Evolutionary conservation across 1,140 invertebrate species (phyloP).

Genomic region (Leptestheria dahalacensis): DNA sequence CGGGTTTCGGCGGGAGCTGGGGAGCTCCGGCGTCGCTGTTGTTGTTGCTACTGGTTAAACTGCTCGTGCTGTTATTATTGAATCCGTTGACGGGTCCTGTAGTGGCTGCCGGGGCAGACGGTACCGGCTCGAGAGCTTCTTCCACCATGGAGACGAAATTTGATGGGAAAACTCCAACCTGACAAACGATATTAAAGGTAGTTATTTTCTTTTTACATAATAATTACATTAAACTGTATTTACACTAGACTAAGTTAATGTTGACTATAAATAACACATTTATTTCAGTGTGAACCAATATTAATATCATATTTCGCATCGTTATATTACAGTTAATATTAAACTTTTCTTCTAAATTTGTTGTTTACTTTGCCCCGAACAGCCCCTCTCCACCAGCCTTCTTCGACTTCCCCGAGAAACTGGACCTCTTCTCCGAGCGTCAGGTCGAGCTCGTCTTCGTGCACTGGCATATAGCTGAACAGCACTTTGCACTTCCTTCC

Average conservation of each 20-base stretch:
- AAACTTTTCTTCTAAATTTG: too few species aligned
- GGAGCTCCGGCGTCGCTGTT: conserved; percentile 24
- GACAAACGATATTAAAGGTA: conserved; percentile 13
- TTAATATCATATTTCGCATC: too few species aligned
- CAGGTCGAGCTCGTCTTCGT: conserved; percentile 77
- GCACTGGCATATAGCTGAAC: conserved; percentile 78
- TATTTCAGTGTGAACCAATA: too few species aligned
- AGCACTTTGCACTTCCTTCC: conserved; percentile 57
- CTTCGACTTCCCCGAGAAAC: conserved; percentile 73
- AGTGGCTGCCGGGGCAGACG: not conserved
- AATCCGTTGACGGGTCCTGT: not conserved
- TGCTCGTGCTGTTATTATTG: conserved; percentile 12
- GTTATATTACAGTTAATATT: too few species aligned
- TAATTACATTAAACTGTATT: too few species aligned
- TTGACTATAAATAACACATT: too few species aligned
- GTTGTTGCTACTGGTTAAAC: conserved; percentile 10
- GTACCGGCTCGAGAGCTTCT: conserved; percentile 19
- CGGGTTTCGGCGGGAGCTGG: conserved; percentile 34
- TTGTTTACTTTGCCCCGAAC: conserved; percentile 43
- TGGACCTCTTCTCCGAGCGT: conserved; percentile 73
- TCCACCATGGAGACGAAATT: conserved; percentile 72
- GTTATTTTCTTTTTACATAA: too few species aligned
- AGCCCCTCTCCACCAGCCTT: conserved; percentile 77
- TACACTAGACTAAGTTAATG: not conserved
- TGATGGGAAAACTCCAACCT: conserved; percentile 74